These are phyloP conservation scores for Origma solitaria DNA, from an alignment of 2,113 vertebrate species.

Conservation along the genomic window DNA sequence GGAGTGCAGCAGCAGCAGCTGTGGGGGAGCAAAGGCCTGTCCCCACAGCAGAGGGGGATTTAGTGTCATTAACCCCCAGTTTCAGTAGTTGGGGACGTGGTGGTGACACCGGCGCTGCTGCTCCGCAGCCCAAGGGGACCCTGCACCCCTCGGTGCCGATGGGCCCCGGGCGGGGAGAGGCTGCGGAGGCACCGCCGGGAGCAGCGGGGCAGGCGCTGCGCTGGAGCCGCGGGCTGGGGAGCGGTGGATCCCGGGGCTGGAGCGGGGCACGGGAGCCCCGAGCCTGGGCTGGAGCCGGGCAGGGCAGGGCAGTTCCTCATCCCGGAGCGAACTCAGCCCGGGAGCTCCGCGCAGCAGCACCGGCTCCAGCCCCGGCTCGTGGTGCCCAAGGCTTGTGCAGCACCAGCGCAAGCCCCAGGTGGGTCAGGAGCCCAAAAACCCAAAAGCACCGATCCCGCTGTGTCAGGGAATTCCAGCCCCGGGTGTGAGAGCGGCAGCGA, in stretches of 20 bases:
- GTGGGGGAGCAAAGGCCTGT: neutral
- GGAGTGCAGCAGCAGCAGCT: neutral
- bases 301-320: neutral
- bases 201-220: no score
- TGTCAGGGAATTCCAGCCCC: neutral
- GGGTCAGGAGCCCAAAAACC: rapidly evolving
- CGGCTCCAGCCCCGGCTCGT: neutral
- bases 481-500: neutral
- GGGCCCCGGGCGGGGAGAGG: no score
- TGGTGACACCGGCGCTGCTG: neutral
- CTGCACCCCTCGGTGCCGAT: neutral
- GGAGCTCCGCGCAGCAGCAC: neutral
- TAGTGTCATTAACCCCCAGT: rapidly evolving
- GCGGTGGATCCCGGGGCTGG: neutral
- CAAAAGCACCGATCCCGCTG: no score
- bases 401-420: rapidly evolving
- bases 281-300: neutral
- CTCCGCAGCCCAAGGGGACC: neutral
- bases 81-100: neutral
- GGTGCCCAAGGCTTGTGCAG: neutral
- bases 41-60: neutral
- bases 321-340: rapidly evolving
- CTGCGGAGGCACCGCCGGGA: no score
- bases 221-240: neutral
- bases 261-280: neutral